Conservation (phyloP, 2,888 invertebrate genomes). For the Drosophila subquinaria region DNA sequence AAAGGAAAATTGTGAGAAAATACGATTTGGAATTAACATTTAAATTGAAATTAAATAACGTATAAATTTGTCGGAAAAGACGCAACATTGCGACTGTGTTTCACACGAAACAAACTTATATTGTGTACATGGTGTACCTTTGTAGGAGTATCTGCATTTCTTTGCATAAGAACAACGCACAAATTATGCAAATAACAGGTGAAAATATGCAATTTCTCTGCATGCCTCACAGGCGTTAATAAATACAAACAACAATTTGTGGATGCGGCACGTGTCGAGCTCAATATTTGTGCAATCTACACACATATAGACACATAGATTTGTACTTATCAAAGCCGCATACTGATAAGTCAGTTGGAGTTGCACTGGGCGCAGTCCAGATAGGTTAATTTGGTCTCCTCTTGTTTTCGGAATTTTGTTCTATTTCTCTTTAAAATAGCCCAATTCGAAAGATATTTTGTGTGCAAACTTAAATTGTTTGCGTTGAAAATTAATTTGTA, state of each 20-base stretch:
- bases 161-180: conserved; percentile 24
- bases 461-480: not conserved
- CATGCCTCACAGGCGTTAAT: conserved; percentile 20
- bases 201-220: conserved; percentile 6
- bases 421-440: conserved; percentile 11
- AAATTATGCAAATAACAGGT: conserved; percentile 39
- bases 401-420: conserved; percentile 6
- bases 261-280: conserved; percentile 31
- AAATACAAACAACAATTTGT: conserved; percentile 30
- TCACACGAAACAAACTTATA: conserved; percentile 7
- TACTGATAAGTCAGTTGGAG: conserved; percentile 27
- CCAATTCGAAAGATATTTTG: conserved; percentile 20
- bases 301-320: not conserved
- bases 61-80: conserved; percentile 33
- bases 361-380: not conserved
- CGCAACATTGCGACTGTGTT: conserved; percentile 13
- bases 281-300: conserved; percentile 16
- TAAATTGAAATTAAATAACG: conserved; percentile 55
- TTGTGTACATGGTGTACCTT: not conserved
- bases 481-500: conserved; percentile 42
- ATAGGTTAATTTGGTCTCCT: conserved; percentile 10
- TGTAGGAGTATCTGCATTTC: not conserved
- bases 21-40: conserved; percentile 45
- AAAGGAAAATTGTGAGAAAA: not conserved
- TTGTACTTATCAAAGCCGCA: conserved; percentile 6